phyloP scores from a whole-genome alignment of 2,888 invertebrate species.

The Athetis lepigone region DNA sequence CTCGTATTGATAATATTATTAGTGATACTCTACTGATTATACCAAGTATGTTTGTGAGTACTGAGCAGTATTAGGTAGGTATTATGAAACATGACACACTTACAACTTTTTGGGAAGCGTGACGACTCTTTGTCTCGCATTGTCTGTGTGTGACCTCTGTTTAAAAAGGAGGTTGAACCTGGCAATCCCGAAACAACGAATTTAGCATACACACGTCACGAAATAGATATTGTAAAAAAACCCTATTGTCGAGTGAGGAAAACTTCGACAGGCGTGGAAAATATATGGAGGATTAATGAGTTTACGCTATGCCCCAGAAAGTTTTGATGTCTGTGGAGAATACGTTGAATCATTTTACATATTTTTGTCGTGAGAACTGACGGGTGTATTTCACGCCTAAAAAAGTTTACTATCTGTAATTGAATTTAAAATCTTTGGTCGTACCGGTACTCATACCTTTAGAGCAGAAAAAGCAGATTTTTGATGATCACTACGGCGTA shows the following conservation, averaged over 20 bases:
- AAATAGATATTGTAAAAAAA: slow-evolving; percentile 22
- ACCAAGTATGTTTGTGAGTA: not conserved
- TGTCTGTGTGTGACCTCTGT: slow-evolving; percentile 50
- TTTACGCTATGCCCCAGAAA: slow-evolving; percentile 13
- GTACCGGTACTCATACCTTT: too few relatives aligned
- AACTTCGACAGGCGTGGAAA: slow-evolving; percentile 25
- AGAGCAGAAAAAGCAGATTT: too few relatives aligned
- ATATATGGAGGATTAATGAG: slow-evolving; percentile 14
- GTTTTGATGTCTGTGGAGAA: not conserved
- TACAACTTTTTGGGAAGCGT: slow-evolving; percentile 17
- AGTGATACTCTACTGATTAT: slow-evolving; percentile 38
- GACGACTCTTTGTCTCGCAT: slow-evolving; percentile 26
- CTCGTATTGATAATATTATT: slow-evolving; percentile 42
- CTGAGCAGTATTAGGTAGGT: slow-evolving; percentile 12
- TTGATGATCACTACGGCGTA: not conserved
- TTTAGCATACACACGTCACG: slow-evolving; percentile 30
- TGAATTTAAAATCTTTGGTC: not conserved
- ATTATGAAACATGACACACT: slow-evolving; percentile 9
- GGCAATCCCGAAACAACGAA: slow-evolving; percentile 46
- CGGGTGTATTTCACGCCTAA: not conserved
- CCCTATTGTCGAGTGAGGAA: slow-evolving; percentile 32
- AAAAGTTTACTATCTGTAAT: not conserved
- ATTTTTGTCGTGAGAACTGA: not conserved
- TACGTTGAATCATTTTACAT: not conserved
- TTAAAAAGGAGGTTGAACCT: slow-evolving; percentile 49